Base-by-base conservation (phyloP, 2,113 vertebrate genomes). In the Setophaga coronata region DNA sequence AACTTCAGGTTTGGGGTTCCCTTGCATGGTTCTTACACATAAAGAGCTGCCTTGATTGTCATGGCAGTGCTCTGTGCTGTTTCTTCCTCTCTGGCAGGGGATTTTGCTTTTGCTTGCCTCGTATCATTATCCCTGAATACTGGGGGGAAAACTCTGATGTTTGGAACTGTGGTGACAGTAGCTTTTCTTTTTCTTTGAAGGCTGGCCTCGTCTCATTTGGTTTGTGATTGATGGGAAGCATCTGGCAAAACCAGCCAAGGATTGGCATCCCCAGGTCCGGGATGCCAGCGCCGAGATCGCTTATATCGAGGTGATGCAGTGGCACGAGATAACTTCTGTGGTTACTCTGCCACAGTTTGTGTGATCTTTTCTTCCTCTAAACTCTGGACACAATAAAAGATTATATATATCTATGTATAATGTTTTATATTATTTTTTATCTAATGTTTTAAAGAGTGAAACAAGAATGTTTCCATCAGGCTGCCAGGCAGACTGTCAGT, bases 211-310 rank as follows among this genome's bases (percentile, higher is more conserved):
- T 53, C 98, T 99, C 12, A 93, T 99, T 89, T 99, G 99, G 99
- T 99, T 99, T 95, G 99, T 99, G 94, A 99, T 99, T 26, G 99
- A 99, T 90, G 99, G 99, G 89, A 99, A 99, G 83, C 99, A 99
- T 92, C 98, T 99, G 82, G 98, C 98, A 40, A 99, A 99, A 89
- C 99, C 99, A 58, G 92, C 99, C 7, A 99, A 99, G 97, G 99
- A 99, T 93, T 99, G 99, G 99, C 97, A 98, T 62, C 99, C 99
- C 0, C 91, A 97, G 54, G 91, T 98, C 45, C 98, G 97, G 89
- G 99, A 99, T 50, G 98, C 98, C 71, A 98, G 98, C 91, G 90
- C 98, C 13, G 98, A 98, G 67, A 99, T 98, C 1, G 99, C 99
- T 51, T 99, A 99, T 82, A 99, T 99, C 7, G 99, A 99, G 98